phyloP scores from a whole-genome alignment of 2,113 vertebrate species.

The Nyctibius bracteatus region DNA sequence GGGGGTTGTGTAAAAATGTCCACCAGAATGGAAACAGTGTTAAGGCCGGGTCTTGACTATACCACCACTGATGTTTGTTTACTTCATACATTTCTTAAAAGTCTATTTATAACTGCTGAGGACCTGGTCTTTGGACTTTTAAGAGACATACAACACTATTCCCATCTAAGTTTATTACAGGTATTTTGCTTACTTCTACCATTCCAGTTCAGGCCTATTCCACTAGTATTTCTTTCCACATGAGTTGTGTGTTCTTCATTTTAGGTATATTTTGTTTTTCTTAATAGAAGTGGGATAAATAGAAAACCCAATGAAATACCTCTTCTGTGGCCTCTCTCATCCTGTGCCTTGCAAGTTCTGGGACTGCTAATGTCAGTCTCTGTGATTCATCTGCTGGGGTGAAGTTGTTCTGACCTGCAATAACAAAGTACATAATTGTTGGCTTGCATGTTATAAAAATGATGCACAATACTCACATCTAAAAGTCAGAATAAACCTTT shows the following conservation, averaged over 20 bases:
- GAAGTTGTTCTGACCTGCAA: slow-evolving; percentile 52
- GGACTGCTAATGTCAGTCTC: not conserved
- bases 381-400: slow-evolving; percentile 33
- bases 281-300: not conserved
- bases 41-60: not conserved
- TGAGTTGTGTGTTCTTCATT: not conserved
- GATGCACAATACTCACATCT: slow-evolving; percentile 59
- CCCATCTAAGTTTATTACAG: not conserved
- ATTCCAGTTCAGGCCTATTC: not conserved
- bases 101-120: not conserved
- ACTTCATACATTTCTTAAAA: not conserved
- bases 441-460: slow-evolving; percentile 63
- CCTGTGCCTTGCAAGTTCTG: not conserved
- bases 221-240: not conserved
- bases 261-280: not conserved
- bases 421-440: slow-evolving; percentile 55
- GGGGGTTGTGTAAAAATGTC: not conserved
- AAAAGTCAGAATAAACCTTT: slow-evolving; percentile 59
- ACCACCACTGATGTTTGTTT: not conserved
- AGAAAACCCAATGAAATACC: not conserved
- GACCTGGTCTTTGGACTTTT: not conserved
- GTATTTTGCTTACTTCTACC: not conserved
- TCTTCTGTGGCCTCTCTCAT: not conserved
- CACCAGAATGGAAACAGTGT: not conserved
- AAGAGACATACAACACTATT: not conserved